Evolutionary conservation across 2,888 invertebrate species (phyloP), one percentile per base, ranked within the genome.

Genomic region (Xestia xanthographa): DNA sequence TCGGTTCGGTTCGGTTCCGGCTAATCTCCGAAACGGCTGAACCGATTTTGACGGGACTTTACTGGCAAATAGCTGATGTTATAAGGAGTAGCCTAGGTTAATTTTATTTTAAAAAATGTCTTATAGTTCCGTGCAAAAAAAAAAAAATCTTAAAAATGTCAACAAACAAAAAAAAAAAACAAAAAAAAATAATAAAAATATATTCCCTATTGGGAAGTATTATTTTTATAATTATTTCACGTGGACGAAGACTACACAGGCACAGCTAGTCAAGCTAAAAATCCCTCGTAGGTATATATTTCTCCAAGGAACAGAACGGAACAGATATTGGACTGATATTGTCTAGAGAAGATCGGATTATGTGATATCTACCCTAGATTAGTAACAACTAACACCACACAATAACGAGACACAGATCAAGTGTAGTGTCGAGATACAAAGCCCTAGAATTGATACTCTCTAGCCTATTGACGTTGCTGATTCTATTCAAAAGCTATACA

Each of bases 371-470:
- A 72, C 8, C 17, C 34, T 43, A 72, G 56, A 45, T 38, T 26
- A 26, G 4, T 34, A 26, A 58, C 11, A 38, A 3, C 34, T 34
- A 26, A 58, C 11, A 38, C 5, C 34, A 22, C 26, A 73, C 73
- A 72, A 72, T 58, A 73, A 45, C 5, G 26, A 58, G 38, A 38
- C 11, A 26, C 22, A 45, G 22, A 45, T 72, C 43, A 43, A 20
- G n/a, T n/a, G 43, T 72, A 41, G 29, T 70, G 41, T 71, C 1
- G 17, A 45, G 20, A 17, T 26, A 73, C 56, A 73, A 73, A 58
- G 58, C 73, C 38, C 73, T 72, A 20, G 34, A 58, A 34, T 72
- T 45, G 34, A 43, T 72, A 71, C 22, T 72, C 14, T n/a, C 45
- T 22, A 11, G 8, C 26, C 43, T 22, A 45, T 72, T 45, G 72